Conservation (phyloP, 2,797 vertebrate genomes). For the Okamejei kenojei region DNA sequence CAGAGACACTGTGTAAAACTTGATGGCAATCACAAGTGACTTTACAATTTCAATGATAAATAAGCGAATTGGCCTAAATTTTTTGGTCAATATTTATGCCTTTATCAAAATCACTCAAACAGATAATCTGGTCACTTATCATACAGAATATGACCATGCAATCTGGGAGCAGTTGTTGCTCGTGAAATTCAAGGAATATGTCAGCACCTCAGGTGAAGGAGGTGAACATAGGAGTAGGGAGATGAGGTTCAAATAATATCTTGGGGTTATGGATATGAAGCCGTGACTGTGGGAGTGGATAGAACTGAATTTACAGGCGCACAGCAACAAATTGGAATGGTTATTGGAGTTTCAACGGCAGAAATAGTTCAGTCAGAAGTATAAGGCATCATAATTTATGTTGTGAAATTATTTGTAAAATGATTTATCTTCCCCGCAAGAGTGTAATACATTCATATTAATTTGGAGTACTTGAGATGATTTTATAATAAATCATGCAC, state of each 20-base stretch:
- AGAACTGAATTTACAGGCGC: too few species aligned
- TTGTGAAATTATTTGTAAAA: background rate
- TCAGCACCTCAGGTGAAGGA: background rate
- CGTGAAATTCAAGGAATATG: background rate
- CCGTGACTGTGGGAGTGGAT: background rate
- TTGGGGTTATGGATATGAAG: background rate
- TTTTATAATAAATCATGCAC: constrained; percentile 22
- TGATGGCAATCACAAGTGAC: background rate
- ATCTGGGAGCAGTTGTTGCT: too few species aligned
- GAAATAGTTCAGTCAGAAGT: background rate
- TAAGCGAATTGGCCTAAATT: background rate
- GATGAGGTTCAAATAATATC: too few species aligned
- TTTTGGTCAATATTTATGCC: background rate
- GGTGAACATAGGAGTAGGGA: background rate
- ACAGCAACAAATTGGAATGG: background rate
- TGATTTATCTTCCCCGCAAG: constrained; percentile 35
- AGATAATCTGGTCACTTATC: background rate
- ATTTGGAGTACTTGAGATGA: constrained; percentile 29
- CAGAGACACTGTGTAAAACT: background rate
- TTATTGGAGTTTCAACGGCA: background rate
- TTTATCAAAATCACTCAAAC: background rate
- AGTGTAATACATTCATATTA: constrained; percentile 27
- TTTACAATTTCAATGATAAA: background rate
- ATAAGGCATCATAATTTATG: constrained; percentile 3
- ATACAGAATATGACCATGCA: background rate